These are phyloP conservation scores for Theristus sp. DNA, from an alignment of 2,888 invertebrate genomes.

Conservation along the genomic window DNA sequence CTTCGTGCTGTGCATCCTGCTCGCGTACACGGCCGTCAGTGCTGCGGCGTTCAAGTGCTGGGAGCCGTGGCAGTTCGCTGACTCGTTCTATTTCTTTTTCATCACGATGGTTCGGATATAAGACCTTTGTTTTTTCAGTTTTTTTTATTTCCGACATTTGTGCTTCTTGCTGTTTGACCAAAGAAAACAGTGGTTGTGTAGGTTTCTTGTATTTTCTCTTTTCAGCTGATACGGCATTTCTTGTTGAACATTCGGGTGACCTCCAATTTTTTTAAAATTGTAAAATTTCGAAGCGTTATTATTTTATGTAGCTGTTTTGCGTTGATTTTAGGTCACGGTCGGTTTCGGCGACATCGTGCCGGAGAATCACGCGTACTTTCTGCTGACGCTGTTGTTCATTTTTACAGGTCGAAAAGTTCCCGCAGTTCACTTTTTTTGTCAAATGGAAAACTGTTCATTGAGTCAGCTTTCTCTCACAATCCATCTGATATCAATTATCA, in stretches of 20 bases:
- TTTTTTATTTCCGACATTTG: neutral
- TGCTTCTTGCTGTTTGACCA: too few species aligned
- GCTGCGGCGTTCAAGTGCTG: neutral
- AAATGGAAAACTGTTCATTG: too few species aligned
- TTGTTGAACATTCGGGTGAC: too few species aligned
- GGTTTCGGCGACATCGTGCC: neutral
- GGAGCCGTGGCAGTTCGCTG: neutral
- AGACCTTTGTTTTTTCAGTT: neutral
- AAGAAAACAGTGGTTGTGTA: too few species aligned
- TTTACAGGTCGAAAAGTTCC: neutral
- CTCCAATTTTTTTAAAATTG: too few species aligned
- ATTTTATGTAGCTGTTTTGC: neutral
- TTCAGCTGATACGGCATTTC: too few species aligned
- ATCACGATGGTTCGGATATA: neutral
- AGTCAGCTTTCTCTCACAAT: too few species aligned
- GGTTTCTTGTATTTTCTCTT: too few species aligned
- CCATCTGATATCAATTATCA: too few species aligned
- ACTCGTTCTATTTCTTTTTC: slow-evolving; percentile 5
- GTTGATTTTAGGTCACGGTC: neutral
- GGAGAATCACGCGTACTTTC: neutral
- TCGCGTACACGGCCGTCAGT: neutral
- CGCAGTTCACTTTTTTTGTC: too few species aligned
- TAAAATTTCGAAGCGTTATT: too few species aligned
- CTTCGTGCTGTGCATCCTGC: neutral
- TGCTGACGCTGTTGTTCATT: neutral